A percentile compares a stretch with the other conserved stretches of the same genome.
Evolutionary conservation across 64 coral and sea anemone genomes (phyloP).

Genomic region (Montipora cactus): DNA sequence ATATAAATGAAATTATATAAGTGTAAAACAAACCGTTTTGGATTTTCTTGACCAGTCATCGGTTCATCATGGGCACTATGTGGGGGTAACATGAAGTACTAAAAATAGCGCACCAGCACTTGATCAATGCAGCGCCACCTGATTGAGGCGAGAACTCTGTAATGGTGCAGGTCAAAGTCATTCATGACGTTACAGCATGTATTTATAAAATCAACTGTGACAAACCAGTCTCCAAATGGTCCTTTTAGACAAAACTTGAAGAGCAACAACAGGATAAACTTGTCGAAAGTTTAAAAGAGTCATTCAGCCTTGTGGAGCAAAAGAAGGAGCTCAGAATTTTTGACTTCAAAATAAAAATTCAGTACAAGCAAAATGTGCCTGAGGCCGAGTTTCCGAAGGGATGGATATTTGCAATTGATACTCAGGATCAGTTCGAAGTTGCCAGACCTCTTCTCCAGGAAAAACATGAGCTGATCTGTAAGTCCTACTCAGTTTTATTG

Average conservation of each 20-base stretch:
- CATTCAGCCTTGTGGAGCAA: no score
- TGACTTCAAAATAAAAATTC: conserved; percentile 26
- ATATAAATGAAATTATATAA: conserved; percentile 34
- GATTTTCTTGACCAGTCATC: conserved; percentile 46
- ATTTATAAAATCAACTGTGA: no score
- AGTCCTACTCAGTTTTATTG: conserved; percentile 42
- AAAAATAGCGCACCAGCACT: conserved; percentile 29
- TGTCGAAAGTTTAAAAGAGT: no score
- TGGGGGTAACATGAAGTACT: conserved; percentile 27
- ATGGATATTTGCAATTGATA: conserved; percentile 58
- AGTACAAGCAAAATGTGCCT: conserved; percentile 55
- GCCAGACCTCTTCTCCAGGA: conserved; percentile 64
- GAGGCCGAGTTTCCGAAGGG: conserved; percentile 52
- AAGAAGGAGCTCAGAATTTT: no score
- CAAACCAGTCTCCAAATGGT: no score
- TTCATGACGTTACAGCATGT: no score
- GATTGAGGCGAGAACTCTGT: neutral
- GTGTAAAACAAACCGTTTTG: conserved; percentile 53
- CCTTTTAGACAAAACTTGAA: no score
- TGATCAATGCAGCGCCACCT: conserved; percentile 23
- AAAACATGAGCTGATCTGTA: conserved; percentile 63
- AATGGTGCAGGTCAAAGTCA: no score
- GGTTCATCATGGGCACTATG: conserved; percentile 42
- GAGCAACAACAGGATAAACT: no score
- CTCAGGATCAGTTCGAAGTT: conserved; percentile 56